Percentiles rank a stretch among this genome's conserved stretches.
Evolutionary conservation across 1,140 invertebrate genomes (phyloP).

Genomic region (Theocolax elegans): DNA sequence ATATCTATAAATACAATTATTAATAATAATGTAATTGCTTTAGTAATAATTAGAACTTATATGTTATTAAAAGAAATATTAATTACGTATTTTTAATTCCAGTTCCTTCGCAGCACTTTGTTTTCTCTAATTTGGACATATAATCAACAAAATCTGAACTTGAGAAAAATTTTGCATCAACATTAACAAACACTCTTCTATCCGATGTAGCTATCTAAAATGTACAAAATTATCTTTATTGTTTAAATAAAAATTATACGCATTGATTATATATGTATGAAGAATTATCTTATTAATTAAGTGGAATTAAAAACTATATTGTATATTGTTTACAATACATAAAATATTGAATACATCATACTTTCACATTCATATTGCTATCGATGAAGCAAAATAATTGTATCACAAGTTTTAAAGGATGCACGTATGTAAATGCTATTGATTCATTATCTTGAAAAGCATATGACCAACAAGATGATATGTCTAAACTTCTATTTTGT

Average conservation of each 20-base stretch:
- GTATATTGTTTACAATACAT: not conserved
- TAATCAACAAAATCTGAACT: slow-evolving; percentile 12
- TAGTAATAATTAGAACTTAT: not conserved
- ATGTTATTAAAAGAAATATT: not conserved
- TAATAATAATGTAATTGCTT: not conserved
- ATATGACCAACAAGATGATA: slow-evolving; percentile 11
- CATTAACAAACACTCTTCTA: not conserved
- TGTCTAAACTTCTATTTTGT: not conserved
- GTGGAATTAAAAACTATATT: not conserved
- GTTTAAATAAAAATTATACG: too few species aligned
- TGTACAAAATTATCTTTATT: not conserved
- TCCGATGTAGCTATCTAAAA: slow-evolving; percentile 10
- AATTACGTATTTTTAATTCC: slow-evolving; percentile 15
- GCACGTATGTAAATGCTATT: slow-evolving; percentile 3
- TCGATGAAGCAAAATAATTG: slow-evolving; percentile 1
- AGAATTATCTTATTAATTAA: too few species aligned
- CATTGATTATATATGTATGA: too few species aligned
- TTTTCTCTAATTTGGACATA: slow-evolving; percentile 19
- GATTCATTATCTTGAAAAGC: slow-evolving; percentile 4
- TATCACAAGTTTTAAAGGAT: slow-evolving; percentile 11
- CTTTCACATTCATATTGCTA: slow-evolving; percentile 7
- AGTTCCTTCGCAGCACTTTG: slow-evolving; percentile 12
- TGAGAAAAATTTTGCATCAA: not conserved
- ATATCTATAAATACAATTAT: slow-evolving; percentile 14
- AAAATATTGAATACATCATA: not conserved